Percentiles rank a stretch among this genome's conserved stretches.
Conservation (phyloP, 2,888 invertebrate genomes). For the Volucella inflata region DNA sequence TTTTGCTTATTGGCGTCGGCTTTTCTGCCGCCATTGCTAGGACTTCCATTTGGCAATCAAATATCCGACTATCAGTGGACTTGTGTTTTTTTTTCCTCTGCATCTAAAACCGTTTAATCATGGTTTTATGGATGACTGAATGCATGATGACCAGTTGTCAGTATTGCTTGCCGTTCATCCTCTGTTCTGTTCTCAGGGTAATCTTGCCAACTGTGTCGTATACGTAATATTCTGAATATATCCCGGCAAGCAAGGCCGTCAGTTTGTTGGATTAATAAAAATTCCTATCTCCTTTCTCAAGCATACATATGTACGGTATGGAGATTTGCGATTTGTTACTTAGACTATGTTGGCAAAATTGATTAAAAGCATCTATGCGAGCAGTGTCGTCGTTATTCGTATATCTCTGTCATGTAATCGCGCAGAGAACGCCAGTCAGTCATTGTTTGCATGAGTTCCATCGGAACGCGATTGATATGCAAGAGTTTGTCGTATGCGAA, state of each 20-base stretch:
- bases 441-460: slow-evolving; percentile 30
- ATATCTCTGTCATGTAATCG: too few relatives aligned
- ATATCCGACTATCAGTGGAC: background rate
- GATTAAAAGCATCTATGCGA: slow-evolving; percentile 25
- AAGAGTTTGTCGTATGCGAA: slow-evolving; percentile 8
- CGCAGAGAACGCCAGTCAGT: background rate
- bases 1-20: slow-evolving; percentile 12
- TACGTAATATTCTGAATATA: slow-evolving; percentile 15
- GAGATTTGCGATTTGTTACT: background rate
- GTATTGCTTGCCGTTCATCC: background rate
- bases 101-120: slow-evolving; percentile 6
- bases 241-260: background rate
- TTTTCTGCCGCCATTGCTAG: slow-evolving; percentile 3
- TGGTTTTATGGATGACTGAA: slow-evolving; percentile 39
- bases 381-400: background rate
- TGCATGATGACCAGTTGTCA: slow-evolving; percentile 3
- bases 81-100: background rate
- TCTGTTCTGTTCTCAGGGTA: background rate
- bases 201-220: slow-evolving; percentile 34
- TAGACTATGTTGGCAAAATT: slow-evolving; percentile 16
- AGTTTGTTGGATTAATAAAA: slow-evolving; percentile 43
- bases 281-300: slow-evolving; percentile 25
- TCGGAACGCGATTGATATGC: slow-evolving; percentile 28
- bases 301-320: background rate
- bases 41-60: background rate